phyloP scores from a whole-genome alignment of 35 echinoderm and acorn worm genomes.

The Apostichopus japonicus region DNA sequence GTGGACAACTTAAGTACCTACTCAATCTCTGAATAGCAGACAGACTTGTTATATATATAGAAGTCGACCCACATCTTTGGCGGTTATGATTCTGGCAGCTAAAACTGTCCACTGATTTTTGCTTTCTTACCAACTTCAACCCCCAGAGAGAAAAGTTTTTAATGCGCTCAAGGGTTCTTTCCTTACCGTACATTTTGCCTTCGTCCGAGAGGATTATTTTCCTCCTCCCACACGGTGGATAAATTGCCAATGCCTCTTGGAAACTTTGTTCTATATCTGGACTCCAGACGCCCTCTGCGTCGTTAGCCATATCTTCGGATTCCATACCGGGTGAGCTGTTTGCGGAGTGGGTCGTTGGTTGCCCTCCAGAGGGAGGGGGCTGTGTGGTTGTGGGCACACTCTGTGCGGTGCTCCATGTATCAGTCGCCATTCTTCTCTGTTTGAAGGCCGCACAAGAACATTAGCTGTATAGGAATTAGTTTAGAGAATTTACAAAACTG shows the following conservation, averaged over 20 bases:
- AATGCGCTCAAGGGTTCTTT: not conserved
- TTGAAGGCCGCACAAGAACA: constrained; percentile 3
- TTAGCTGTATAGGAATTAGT: constrained; percentile 29
- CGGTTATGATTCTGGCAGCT: no score
- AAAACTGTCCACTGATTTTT: no score
- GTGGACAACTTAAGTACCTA: no score
- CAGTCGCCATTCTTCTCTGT: constrained; percentile 73
- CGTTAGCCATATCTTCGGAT: constrained; percentile 81
- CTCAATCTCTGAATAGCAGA: no score
- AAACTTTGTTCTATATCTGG: constrained; percentile 99
- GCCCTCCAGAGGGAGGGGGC: constrained; percentile 58
- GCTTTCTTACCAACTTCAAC: no score
- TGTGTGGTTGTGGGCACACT: constrained; percentile 65
- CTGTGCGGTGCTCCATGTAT: constrained; percentile 78
- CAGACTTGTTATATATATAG: no score
- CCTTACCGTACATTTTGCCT: constrained; percentile 99
- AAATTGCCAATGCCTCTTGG: constrained; percentile 97
- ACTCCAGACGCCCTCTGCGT: constrained; percentile 99
- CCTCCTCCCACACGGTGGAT: constrained; percentile 96
- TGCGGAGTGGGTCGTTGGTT: constrained; percentile 67
- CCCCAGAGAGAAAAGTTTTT: no score
- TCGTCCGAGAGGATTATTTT: constrained; percentile 99
- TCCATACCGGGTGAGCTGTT: constrained; percentile 58
- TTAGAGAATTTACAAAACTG: not conserved
- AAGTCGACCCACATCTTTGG: no score